Conservation (phyloP, 2,797 vertebrate genomes). For the Cossypha niveicapilla region DNA sequence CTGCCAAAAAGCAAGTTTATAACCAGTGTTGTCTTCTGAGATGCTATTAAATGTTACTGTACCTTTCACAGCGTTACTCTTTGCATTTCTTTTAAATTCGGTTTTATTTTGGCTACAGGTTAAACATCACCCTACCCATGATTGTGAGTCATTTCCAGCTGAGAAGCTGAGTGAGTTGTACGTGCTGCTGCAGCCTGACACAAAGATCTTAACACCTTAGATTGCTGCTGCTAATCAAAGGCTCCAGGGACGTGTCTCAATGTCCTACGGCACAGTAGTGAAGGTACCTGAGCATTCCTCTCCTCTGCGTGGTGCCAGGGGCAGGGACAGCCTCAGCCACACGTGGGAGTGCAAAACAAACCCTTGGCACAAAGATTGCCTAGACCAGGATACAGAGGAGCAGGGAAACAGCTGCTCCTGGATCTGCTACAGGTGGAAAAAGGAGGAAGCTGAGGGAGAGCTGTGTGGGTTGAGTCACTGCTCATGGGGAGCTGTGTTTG, state of each 20-base stretch:
- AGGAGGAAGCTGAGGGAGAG: background rate
- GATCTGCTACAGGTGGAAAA: background rate
- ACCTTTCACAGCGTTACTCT: background rate
- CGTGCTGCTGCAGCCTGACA: background rate
- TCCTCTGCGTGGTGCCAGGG: background rate
- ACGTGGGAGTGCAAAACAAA: background rate
- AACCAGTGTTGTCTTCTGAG: constrained; percentile 55
- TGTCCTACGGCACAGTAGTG: background rate
- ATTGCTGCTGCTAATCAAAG: background rate
- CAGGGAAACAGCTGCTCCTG: background rate
- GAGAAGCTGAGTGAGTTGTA: background rate
- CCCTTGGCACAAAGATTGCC: background rate
- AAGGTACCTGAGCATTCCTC: background rate
- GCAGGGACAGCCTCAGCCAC: background rate
- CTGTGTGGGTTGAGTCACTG: background rate
- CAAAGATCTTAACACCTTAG: constrained; percentile 11
- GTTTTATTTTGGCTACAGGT: constrained; percentile 54
- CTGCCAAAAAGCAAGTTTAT: constrained; percentile 70
- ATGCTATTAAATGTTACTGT: constrained; percentile 76
- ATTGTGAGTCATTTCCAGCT: constrained; percentile 6
- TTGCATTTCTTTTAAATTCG: background rate
- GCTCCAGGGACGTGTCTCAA: background rate
- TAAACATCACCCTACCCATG: background rate
- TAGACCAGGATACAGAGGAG: background rate
- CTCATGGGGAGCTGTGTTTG: background rate